Evolutionary conservation across 2,113 vertebrate species (phyloP), one percentile per base, ranked within the genome.

Genomic region (Corapipo altera): DNA sequence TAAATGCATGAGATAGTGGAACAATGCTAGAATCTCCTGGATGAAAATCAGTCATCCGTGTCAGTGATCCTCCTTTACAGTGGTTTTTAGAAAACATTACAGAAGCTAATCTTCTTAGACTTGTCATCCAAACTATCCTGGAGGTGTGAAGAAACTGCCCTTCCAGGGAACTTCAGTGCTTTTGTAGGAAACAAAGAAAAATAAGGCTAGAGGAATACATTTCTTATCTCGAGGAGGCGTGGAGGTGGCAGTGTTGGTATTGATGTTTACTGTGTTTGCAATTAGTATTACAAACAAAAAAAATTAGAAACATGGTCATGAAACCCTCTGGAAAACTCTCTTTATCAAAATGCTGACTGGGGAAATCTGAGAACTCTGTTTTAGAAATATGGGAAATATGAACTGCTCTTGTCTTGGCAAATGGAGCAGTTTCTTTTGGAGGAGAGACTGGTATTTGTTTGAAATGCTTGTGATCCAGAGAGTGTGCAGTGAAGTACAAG

Each of bases 11-110:
- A 91, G 94, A 83, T 43, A 76, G 74, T 70, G 64, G 71, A 95
- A 89, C 74, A 89, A 66, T 79, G 59, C 85, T 97, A 58, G 89
- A 96, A 85, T 89, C 74, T 90, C 62, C 89, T 89, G 91, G 88
- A 95, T 90, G 91, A 83, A 88, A 96, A 90, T 90, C 89, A 94
- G 71, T 78, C 84, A 70, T 73, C 81, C 21, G 6, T 91, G 89
- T 57, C 66, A 66, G 66, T 62, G 71, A 91, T 88, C 59, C 85
- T 94, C 54, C 73, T 85, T 83, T 58, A 79, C 35, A n/a, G 30
- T 41, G 66, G 18, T 76, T 94, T 90, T 88, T 43, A 72, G 77
- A 76, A 89, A 69, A 77, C 41, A 46, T 85, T 69, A 70, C 43
- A 61, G 61, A 89, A 76, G 66, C 3, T 91, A 59, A 87, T 77